Conservation (phyloP, 2,113 vertebrate genomes). For the Forbesichthys agassizii region DNA sequence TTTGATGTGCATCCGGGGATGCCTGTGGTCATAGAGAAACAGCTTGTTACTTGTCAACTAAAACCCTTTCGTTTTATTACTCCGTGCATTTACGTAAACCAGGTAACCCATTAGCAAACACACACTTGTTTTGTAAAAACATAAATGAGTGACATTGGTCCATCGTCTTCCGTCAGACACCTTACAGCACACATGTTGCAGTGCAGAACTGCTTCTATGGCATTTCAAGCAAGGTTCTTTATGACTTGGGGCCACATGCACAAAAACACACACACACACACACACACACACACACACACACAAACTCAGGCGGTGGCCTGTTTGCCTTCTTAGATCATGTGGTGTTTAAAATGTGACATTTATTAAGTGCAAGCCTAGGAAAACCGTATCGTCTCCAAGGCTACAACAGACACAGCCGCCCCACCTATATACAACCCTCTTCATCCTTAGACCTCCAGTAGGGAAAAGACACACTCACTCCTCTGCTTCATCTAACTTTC, state of each 20-base stretch:
- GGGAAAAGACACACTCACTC: not conserved
- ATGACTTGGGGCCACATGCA: slow-evolving; percentile 14
- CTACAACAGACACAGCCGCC: slow-evolving; percentile 49
- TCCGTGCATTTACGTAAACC: slow-evolving; percentile 18
- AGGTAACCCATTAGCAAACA: slow-evolving; percentile 40
- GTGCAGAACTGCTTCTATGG: slow-evolving; percentile 27
- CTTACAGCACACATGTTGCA: slow-evolving; percentile 11
- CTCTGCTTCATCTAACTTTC: no score
- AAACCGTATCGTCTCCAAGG: slow-evolving; percentile 58
- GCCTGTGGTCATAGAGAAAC: slow-evolving; percentile 68
- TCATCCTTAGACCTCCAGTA: not conserved
- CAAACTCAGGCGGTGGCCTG: slow-evolving; percentile 19
- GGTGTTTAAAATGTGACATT: slow-evolving; percentile 63
- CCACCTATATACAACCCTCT: slow-evolving; percentile 21
- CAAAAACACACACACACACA: slow-evolving; percentile 4
- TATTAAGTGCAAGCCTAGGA: slow-evolving; percentile 70
- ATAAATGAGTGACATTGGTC: slow-evolving; percentile 58
- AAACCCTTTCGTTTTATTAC: slow-evolving; percentile 30
- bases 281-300: slow-evolving; percentile 23
- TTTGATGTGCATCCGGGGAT: slow-evolving; percentile 93
- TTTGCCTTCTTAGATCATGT: not conserved
- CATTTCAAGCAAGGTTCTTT: slow-evolving; percentile 42
- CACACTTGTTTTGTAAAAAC: slow-evolving; percentile 32
- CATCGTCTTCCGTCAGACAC: slow-evolving; percentile 58
- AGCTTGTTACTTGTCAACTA: not conserved